Base-by-base conservation (phyloP, 2,888 invertebrate genomes). In the Tenodera sinensis region DNA sequence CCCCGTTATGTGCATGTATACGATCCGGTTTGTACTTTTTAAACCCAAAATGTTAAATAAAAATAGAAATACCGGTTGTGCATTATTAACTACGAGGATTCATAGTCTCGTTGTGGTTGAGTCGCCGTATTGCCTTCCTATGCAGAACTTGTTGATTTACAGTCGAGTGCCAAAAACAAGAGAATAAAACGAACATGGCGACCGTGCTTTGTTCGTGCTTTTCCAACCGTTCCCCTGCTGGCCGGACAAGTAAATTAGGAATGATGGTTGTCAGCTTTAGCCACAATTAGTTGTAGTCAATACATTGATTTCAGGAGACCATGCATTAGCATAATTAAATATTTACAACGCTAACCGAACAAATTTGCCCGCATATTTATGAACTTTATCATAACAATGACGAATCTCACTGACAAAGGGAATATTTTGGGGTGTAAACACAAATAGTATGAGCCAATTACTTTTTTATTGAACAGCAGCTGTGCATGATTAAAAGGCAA, bases 11-110 rank as follows among this genome's bases (percentile, higher is more conserved):
- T 7, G 54, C 54, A 20, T 14, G 54, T 54, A 54, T 71, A 71
- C 25, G 54, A 25, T 20, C 54, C 54, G 54, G 54, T 25, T 71
- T 71, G 20, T 42, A 42, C 20, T 71, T 71, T 71, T 71, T 71
- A 20, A 71, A 71, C 54, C 54, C 54, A 71, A 71, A 71, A 71
- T 25, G 54, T 71, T 71, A 71, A 71, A 71, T 71, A 30, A 86
- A 81, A 81, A 81, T 28, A 12, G 15, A 28, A 86, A 30, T 86
- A 28, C 81, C 86, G 12, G 27, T 28, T 28, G 54, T 71, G 25
- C 86, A 27, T 47, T 86, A 86, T 86, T 86, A 86, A 86, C 86
- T 86, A 12, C 86, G 81, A 86, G 27, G 25, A 86, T 27, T 47
- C 47, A 81, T 30, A 28, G 34, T 71, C 28, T 20, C 86, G 30